Evolutionary conservation across 2,797 vertebrate genomes (phyloP), one percentile per base, ranked within the genome.

Genomic region (Cossypha polioptera): DNA sequence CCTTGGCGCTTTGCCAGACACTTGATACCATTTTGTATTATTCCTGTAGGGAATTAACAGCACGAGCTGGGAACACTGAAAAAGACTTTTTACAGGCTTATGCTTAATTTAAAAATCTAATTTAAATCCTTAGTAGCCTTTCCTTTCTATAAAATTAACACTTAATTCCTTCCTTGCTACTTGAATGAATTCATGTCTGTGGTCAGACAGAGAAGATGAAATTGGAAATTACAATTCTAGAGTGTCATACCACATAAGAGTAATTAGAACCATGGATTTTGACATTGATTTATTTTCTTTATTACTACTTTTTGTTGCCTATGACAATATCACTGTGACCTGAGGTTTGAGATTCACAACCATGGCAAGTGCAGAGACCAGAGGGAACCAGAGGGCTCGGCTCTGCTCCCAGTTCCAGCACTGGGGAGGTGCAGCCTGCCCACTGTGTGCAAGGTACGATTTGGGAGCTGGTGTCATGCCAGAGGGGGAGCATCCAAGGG

Each of bases 241-340:
- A 50, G 50, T 75, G 31, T 68, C 62, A 62, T 24, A 25, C 55
- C 33, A n/a, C 62, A 66, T 28, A 14, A 18, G 17, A 85, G 54
- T 88, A 89, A 96, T 47, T 50, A 95, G 45, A 71, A 76, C 24
- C 8, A 71, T 43, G 31, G 20, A 42, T 76, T 76, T 79, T 81
- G 69, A 92, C 72, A 45, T 6, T 73, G 55, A 95, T 95, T 96
- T 88, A 33, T 95, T 90, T 96, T 77, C 50, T 78, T 90, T 92
- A 87, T 88, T 62, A 45, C 20, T 36, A 58, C 76, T 69, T 81
- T 86, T 76, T 84, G 65, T 55, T 96, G 90, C 75, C 72, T 54
- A 2, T 86, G 57, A 92, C 75, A 78, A 43, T 45, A 84, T 92
- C 95, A 68, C 91, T 91, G 83, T 11, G 7, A 91, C 73, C 54